phyloP scores from a whole-genome alignment of 2,888 invertebrate genomes.

The Rhogogaster chlorosoma region DNA sequence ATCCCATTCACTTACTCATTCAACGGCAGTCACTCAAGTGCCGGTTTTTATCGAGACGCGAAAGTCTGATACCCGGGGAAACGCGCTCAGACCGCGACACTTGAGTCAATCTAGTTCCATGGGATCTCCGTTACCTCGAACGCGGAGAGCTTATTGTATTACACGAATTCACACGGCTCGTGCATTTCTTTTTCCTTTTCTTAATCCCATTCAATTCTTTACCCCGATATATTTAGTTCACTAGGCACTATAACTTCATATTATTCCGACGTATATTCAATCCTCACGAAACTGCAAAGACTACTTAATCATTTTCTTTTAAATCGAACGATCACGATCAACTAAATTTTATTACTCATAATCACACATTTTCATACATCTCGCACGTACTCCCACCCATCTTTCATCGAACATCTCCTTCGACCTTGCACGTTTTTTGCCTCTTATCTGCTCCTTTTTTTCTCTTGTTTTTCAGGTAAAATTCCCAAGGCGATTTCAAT shows the following conservation, averaged over 20 bases:
- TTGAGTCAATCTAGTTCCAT: constrained; percentile 45
- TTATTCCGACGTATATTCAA: not conserved
- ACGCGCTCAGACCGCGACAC: constrained; percentile 47
- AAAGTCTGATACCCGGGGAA: constrained; percentile 46
- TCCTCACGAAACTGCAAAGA: not conserved
- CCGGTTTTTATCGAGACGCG: constrained; percentile 34
- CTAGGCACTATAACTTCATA: not conserved
- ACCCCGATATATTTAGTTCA: not conserved
- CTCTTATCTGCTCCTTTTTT: not conserved
- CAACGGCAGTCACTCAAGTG: constrained; percentile 34
- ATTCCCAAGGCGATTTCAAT: not conserved
- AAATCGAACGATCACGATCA: not conserved
- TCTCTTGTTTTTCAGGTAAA: not conserved
- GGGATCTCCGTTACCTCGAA: constrained; percentile 45
- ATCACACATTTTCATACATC: not conserved
- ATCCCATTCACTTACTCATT: constrained; percentile 48
- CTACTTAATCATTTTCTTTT: not conserved
- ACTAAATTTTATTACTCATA: not conserved
- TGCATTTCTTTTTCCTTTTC: not conserved
- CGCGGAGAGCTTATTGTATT: constrained; percentile 30
- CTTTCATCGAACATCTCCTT: not conserved
- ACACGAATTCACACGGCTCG: constrained; percentile 32
- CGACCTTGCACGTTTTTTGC: not conserved
- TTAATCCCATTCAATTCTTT: not conserved
- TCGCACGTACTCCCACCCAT: not conserved